phyloP scores from a whole-genome alignment of 2,797 vertebrate genomes.

The Huso huso region DNA sequence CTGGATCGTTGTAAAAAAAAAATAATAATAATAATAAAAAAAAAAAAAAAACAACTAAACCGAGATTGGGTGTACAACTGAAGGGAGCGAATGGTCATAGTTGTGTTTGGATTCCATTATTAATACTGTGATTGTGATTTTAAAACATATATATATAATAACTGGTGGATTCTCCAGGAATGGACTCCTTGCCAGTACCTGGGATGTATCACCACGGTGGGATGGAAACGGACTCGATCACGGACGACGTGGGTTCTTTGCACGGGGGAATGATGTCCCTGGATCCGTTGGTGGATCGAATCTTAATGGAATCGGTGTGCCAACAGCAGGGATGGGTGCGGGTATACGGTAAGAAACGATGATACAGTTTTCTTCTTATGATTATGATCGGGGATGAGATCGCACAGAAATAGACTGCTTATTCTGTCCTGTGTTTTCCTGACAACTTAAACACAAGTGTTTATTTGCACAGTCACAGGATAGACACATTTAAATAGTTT shows the following conservation, averaged over 20 bases:
- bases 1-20: too few species aligned
- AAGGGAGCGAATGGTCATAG: too few species aligned
- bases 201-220: conserved; percentile 17
- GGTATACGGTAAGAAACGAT: conserved; percentile 71
- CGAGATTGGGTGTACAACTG: too few species aligned
- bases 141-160: background rate
- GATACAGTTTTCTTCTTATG: background rate
- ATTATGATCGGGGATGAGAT: background rate
- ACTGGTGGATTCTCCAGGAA: conserved; percentile 22
- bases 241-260: conserved; percentile 57
- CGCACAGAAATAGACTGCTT: too few species aligned
- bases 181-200: conserved; percentile 20
- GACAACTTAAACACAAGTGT: too few species aligned
- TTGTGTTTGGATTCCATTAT: too few species aligned
- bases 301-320: conserved; percentile 77
- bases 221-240: conserved; percentile 51
- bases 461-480: too few species aligned
- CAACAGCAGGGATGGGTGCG: conserved; percentile 89
- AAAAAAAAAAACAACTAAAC: too few species aligned
- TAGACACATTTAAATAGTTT: too few species aligned
- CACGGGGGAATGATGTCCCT: conserved; percentile 49
- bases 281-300: conserved; percentile 69
- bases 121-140: too few species aligned
- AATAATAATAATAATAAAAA: too few species aligned
- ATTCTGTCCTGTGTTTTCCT: too few species aligned